Percentiles rank a stretch among this genome's conserved stretches.
Conservation (phyloP, 2,797 vertebrate genomes). For the Rhinichthys osculus region DNA sequence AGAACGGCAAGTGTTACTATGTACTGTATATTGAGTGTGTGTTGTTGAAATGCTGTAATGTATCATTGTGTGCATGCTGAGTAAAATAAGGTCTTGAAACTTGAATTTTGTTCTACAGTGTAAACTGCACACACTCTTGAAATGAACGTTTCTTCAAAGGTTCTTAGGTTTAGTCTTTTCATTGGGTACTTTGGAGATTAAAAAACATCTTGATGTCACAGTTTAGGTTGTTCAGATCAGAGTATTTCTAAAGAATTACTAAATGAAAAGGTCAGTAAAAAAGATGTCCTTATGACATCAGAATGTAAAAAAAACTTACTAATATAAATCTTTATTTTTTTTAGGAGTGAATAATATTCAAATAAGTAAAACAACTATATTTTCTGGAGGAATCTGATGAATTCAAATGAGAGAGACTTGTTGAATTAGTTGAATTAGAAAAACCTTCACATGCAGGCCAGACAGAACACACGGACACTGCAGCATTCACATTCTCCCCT, state of each 20-base stretch:
- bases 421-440: constrained; percentile 1
- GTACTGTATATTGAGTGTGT: background rate
- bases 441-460: constrained; percentile 9
- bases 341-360: background rate
- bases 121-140: background rate
- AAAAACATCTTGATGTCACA: background rate
- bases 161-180: background rate
- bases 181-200: background rate
- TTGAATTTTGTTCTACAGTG: background rate
- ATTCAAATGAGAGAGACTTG: constrained; percentile 19
- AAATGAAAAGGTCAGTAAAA: background rate
- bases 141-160: background rate
- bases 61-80: background rate
- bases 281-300: background rate
- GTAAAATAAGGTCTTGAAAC: background rate
- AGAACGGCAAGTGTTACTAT: too few relatives aligned
- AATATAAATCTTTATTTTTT: background rate
- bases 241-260: background rate
- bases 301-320: background rate
- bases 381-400: constrained; percentile 17
- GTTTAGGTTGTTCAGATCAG: background rate
- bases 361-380: background rate
- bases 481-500: constrained; percentile 35
- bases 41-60: background rate
- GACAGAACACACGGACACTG: constrained; percentile 14